Conservation (phyloP, 2,888 invertebrate species). For the Germaria angustata region DNA sequence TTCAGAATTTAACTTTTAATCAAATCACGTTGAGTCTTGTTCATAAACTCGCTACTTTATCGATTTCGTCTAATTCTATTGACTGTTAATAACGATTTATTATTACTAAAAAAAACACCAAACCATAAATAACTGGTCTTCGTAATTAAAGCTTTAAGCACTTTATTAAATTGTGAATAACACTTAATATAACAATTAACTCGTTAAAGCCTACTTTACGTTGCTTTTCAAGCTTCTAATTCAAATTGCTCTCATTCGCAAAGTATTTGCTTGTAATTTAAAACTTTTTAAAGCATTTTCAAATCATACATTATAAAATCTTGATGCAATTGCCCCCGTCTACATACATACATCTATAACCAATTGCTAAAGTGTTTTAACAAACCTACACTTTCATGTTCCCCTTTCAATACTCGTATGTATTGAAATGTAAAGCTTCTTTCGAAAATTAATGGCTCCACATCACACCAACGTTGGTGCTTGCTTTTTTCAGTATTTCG, state of each 20-base stretch:
- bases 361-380: neutral
- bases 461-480: constrained; percentile 15
- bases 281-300: neutral
- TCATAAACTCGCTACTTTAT: too few relatives aligned
- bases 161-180: neutral
- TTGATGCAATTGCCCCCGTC: neutral
- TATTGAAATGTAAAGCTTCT: constrained; percentile 1
- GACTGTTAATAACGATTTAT: too few relatives aligned
- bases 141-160: neutral
- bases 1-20: too few relatives aligned
- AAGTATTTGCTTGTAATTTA: neutral
- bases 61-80: neutral
- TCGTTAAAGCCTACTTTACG: neutral
- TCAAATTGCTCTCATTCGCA: neutral
- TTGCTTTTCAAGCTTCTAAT: neutral
- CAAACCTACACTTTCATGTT: constrained; percentile 7
- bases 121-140: neutral
- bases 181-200: neutral
- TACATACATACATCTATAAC: constrained; percentile 4
- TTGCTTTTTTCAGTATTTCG: neutral
- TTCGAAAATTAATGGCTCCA: constrained; percentile 39
- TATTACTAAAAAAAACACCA: too few relatives aligned
- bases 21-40: too few relatives aligned
- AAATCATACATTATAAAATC: constrained; percentile 17
- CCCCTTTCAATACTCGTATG: neutral